Percentiles rank a stretch among this genome's conserved stretches.
phyloP scores from a whole-genome alignment of 2,888 invertebrate species.

The Hipparchia sbordonii region DNA sequence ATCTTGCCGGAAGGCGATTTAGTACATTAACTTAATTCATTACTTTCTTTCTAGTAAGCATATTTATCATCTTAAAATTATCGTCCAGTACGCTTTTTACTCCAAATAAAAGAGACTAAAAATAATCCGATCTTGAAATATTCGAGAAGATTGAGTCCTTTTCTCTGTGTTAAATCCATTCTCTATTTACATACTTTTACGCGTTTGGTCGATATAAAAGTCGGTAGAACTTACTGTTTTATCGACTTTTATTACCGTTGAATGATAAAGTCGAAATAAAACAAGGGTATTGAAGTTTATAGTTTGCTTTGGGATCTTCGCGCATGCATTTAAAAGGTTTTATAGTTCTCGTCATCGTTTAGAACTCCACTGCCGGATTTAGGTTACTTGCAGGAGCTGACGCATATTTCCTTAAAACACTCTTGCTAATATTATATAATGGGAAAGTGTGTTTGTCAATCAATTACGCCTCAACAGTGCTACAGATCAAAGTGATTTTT shows the following conservation, averaged over 20 bases:
- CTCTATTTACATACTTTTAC: constrained; percentile 32
- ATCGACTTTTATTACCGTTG: constrained; percentile 11
- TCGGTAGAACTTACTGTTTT: too few species aligned
- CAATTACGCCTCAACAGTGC: too few species aligned
- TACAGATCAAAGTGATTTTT: too few species aligned
- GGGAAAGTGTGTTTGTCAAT: too few species aligned
- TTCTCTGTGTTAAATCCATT: constrained; percentile 2
- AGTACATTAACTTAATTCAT: too few species aligned
- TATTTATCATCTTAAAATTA: not conserved
- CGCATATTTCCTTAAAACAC: too few species aligned
- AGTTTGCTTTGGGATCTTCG: not conserved
- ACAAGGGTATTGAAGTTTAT: not conserved
- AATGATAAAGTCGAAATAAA: constrained; percentile 19
- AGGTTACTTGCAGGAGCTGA: too few species aligned
- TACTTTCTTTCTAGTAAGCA: too few species aligned
- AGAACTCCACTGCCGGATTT: too few species aligned
- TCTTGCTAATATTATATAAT: too few species aligned
- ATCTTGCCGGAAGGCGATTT: too few species aligned
- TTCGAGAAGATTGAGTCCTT: not conserved
- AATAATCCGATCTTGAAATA: constrained; percentile 20
- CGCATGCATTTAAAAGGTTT: not conserved
- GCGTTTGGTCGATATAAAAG: not conserved
- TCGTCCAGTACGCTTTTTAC: not conserved
- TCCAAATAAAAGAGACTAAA: constrained; percentile 16
- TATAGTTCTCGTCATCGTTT: too few species aligned